These are phyloP conservation scores for Patiria pectinifera DNA, from an alignment of 53 echinoderm and acorn worm species.

Conservation along the genomic window DNA sequence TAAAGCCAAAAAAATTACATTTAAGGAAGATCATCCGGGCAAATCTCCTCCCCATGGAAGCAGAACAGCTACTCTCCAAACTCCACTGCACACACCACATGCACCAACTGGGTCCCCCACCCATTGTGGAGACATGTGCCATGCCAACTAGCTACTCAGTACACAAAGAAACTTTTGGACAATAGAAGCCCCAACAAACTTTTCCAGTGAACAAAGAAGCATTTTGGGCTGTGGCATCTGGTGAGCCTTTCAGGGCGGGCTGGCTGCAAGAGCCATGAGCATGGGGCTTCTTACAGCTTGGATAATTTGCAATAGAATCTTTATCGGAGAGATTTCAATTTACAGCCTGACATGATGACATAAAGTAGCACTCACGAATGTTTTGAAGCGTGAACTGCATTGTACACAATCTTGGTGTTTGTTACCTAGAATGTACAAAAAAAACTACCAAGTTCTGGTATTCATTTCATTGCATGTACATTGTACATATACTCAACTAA, in stretches of 20 bases:
- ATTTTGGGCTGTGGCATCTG: constrained; percentile 21
- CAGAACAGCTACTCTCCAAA: constrained; percentile 12
- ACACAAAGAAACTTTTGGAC: constrained; percentile 61
- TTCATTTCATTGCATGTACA: no score
- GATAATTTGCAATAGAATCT: no score
- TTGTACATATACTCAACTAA: no score
- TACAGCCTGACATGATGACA: no score
- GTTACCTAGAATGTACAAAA: no score
- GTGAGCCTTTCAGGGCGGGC: background rate
- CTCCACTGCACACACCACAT: background rate
- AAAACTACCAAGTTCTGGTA: no score
- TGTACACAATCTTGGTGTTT: no score
- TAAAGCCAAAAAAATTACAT: no score
- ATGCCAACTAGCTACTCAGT: background rate
- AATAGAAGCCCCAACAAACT: constrained; percentile 41
- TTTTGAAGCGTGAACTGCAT: no score
- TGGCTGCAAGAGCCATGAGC: background rate
- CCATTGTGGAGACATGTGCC: background rate
- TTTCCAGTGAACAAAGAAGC: constrained; percentile 21
- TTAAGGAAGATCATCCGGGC: background rate
- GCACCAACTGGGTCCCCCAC: background rate
- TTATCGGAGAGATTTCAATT: no score
- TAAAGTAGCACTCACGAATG: no score
- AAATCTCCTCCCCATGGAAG: constrained; percentile 6
- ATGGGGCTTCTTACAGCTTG: background rate